phyloP scores from a whole-genome alignment of 37 sponge, comb jelly and placozoan species.

The Cliona cf. orientalis region DNA sequence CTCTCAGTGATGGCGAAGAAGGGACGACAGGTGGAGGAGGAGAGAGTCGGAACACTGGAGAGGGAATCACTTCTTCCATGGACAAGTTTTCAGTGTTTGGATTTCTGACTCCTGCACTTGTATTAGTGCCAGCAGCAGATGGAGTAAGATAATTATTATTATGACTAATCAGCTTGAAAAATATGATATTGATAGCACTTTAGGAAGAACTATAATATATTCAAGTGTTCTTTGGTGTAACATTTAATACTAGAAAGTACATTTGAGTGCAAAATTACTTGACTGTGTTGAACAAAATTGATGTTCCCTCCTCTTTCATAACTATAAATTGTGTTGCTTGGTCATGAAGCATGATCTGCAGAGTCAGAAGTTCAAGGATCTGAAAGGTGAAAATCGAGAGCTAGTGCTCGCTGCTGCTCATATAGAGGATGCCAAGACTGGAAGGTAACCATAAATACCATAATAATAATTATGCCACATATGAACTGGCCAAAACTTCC shows the following conservation, averaged over 20 bases:
- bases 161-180: not conserved
- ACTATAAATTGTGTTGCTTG: not conserved
- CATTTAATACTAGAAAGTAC: not conserved
- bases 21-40: no score
- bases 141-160: not conserved
- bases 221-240: no score
- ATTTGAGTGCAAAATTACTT: not conserved
- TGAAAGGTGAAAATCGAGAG: not conserved
- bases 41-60: no score
- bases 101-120: not conserved
- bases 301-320: not conserved
- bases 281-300: not conserved
- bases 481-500: no score
- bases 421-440: conserved; percentile 58
- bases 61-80: no score
- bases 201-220: no score
- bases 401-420: conserved; percentile 62
- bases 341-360: not conserved
- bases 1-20: no score
- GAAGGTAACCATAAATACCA: conserved; percentile 22
- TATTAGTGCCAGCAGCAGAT: not conserved
- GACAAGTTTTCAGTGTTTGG: no score
- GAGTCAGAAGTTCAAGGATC: not conserved
- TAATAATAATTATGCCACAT: not conserved
- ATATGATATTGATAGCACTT: not conserved